Evolutionary conservation across 1,140 invertebrate species (phyloP).

Genomic region (Berghia stephanieae): DNA sequence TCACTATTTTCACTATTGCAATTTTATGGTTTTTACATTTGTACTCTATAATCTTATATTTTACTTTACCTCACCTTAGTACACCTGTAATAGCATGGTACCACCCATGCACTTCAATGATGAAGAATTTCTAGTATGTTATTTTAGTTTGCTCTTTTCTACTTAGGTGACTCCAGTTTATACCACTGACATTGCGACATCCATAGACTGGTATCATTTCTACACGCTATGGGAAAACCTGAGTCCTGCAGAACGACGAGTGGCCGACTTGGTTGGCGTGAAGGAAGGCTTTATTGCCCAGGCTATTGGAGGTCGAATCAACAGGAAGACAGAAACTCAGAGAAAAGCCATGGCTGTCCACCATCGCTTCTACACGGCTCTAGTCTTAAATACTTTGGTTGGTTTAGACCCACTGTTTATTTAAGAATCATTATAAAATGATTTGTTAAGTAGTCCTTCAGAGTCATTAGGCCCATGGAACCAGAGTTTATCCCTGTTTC

Average conservation of each 20-base stretch:
- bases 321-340: constrained; percentile 69
- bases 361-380: constrained; percentile 87
- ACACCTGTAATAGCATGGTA: too few species aligned
- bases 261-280: constrained; percentile 91
- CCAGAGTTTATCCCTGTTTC: too few species aligned
- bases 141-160: too few species aligned
- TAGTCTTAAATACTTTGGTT: constrained; percentile 92
- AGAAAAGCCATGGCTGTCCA: constrained; percentile 68
- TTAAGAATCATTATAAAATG: too few species aligned
- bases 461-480: too few species aligned
- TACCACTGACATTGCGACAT: constrained; percentile 78
- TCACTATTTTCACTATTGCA: too few species aligned
- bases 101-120: too few species aligned
- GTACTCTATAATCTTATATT: too few species aligned
- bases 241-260: constrained; percentile 80
- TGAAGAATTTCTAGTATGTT: too few species aligned
- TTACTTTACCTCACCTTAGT: too few species aligned
- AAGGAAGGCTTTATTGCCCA: constrained; percentile 87
- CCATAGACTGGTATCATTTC: constrained; percentile 88
- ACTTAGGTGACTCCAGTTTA: constrained; percentile 80
- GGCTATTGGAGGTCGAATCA: constrained; percentile 77
- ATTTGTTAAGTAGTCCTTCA: too few species aligned
- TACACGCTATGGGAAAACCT: constrained; percentile 86
- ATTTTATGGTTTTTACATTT: too few species aligned
- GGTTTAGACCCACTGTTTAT: not conserved